Conservation (phyloP, 2,113 vertebrate species). For the Prietella phreatophila region DNA sequence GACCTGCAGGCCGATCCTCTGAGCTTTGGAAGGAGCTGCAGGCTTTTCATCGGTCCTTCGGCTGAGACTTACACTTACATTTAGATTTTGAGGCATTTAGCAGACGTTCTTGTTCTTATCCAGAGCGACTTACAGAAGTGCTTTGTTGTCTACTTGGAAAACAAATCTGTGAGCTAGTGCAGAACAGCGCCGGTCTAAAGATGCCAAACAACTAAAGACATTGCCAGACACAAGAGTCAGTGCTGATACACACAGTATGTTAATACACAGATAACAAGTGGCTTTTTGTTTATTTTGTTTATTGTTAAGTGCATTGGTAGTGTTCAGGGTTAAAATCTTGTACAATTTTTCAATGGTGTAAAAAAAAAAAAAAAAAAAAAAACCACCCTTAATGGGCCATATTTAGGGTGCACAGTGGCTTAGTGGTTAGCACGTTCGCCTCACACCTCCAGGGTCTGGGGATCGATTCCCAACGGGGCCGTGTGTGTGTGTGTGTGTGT, state of each 20-base stretch:
- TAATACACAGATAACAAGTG: constrained; percentile 1
- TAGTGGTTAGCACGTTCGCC: no score
- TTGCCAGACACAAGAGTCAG: not conserved
- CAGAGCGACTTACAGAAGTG: not conserved
- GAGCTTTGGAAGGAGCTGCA: not conserved
- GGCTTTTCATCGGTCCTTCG: not conserved
- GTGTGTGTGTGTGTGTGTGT: no score
- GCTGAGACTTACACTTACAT: constrained; percentile 1
- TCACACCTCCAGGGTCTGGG: no score
- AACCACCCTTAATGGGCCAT: no score
- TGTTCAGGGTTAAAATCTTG: not conserved
- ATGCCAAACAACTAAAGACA: not conserved
- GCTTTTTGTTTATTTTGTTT: not conserved
- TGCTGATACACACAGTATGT: not conserved
- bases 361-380: no score
- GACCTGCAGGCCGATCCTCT: constrained; percentile 32
- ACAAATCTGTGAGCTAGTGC: not conserved
- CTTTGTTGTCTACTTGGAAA: constrained; percentile 12
- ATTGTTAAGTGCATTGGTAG: not conserved
- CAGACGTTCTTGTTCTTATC: not conserved
- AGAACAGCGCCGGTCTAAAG: not conserved
- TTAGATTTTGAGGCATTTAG: constrained; percentile 2
- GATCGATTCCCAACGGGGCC: no score
- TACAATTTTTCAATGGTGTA: no score
- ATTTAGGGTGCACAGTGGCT: no score